These are phyloP conservation scores for Lontra canadensis DNA, from an alignment of 2,113 vertebrate genomes.

Conservation along the genomic window DNA sequence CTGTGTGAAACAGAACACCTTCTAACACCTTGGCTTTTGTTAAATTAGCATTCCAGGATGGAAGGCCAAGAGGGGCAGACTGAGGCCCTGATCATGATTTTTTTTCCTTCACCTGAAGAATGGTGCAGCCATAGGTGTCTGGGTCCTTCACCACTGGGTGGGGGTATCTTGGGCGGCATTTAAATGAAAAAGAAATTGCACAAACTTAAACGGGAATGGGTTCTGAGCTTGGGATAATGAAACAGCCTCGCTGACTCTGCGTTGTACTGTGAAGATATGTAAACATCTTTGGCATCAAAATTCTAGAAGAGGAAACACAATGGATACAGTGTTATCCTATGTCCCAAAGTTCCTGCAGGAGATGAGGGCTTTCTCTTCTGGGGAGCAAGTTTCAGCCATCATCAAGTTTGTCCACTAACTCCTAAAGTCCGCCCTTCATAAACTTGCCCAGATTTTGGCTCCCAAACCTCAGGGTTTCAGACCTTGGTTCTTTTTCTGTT, in stretches of 20 bases:
- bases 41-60: background rate
- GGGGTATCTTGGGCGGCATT: background rate
- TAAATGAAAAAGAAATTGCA: background rate
- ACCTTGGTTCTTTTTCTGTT: background rate
- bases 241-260: background rate
- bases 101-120: background rate
- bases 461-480: background rate
- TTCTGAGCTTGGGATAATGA: background rate
- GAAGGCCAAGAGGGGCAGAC: background rate
- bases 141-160: background rate
- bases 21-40: background rate
- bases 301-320: background rate
- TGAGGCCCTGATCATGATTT: background rate
- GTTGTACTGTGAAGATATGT: background rate
- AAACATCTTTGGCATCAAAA: background rate
- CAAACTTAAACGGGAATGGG: background rate
- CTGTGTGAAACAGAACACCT: background rate
- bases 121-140: background rate
- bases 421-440: background rate
- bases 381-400: background rate
- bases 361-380: background rate
- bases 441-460: background rate
- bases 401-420: background rate
- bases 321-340: background rate
- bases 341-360: background rate